phyloP scores from a whole-genome alignment of 2,888 invertebrate genomes.

The Parnassius mnemosyne region DNA sequence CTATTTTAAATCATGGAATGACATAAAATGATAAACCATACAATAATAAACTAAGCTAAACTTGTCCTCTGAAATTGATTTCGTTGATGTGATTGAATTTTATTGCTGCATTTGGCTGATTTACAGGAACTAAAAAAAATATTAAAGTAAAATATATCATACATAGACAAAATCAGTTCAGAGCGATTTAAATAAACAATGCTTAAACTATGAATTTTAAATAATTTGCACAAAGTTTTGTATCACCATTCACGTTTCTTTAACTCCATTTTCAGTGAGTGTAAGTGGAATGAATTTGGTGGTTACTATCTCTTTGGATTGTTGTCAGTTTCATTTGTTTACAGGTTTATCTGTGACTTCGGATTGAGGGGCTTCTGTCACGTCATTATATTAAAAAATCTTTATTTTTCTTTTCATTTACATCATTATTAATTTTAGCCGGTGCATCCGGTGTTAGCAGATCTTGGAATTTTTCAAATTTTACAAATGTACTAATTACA shows the following conservation, averaged over 20 bases:
- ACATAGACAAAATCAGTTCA: slow-evolving; percentile 37
- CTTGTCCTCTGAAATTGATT: slow-evolving; percentile 48
- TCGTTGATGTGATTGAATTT: slow-evolving; percentile 30
- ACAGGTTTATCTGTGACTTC: slow-evolving; percentile 70
- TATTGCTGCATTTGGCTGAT: no score
- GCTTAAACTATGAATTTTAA: slow-evolving; percentile 66
- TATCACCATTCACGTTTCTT: slow-evolving; percentile 72
- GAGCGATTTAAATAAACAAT: slow-evolving; percentile 66
- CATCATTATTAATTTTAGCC: slow-evolving; percentile 70
- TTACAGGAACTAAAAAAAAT: no score
- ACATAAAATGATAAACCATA: slow-evolving; percentile 57
- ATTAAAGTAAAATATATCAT: neutral
- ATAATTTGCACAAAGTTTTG: slow-evolving; percentile 70
- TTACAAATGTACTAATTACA: slow-evolving; percentile 29
- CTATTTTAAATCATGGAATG: slow-evolving; percentile 67
- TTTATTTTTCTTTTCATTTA: slow-evolving; percentile 52
- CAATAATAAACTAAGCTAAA: slow-evolving; percentile 53
- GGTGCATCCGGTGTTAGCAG: slow-evolving; percentile 74
- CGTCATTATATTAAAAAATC: slow-evolving; percentile 58
- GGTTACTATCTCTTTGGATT: slow-evolving; percentile 58
- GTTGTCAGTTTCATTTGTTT: slow-evolving; percentile 63
- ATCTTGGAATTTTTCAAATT: slow-evolving; percentile 62
- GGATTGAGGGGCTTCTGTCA: slow-evolving; percentile 75
- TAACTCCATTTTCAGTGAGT: slow-evolving; percentile 71
- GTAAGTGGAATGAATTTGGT: slow-evolving; percentile 78